phyloP scores from a whole-genome alignment of 2,888 invertebrate genomes.

The Celastrina argiolus region DNA sequence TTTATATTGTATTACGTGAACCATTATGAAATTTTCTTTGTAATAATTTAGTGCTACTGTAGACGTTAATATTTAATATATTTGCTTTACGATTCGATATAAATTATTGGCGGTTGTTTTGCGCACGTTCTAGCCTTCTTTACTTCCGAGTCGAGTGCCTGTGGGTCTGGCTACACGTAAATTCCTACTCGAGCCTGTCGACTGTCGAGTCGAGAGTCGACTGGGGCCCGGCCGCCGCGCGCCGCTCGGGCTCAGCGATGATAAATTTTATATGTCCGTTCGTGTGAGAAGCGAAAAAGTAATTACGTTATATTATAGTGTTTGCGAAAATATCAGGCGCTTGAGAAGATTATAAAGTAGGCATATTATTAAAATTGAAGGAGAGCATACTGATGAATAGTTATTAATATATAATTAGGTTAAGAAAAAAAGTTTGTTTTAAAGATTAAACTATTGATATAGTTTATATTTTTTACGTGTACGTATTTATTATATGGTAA shows the following conservation, averaged over 20 bases:
- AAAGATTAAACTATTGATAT: constrained; percentile 79
- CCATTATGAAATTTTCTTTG: constrained; percentile 74
- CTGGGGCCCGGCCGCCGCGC: not conserved
- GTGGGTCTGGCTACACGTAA: constrained; percentile 46
- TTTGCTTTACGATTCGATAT: constrained; percentile 69
- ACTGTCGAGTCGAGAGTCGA: not conserved
- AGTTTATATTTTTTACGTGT: constrained; percentile 79
- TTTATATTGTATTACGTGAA: constrained; percentile 76
- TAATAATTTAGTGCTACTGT: constrained; percentile 74
- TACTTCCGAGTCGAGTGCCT: constrained; percentile 69
- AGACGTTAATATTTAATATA: constrained; percentile 76
- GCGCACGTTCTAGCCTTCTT: constrained; percentile 65
- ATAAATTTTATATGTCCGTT: constrained; percentile 61
- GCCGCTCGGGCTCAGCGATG: constrained; percentile 40
- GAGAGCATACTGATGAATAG: constrained; percentile 75
- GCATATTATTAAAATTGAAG: constrained; percentile 75
- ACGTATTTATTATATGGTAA: constrained; percentile 78
- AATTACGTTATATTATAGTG: constrained; percentile 59
- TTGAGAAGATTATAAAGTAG: constrained; percentile 77
- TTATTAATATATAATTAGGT: constrained; percentile 77
- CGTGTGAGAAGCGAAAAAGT: constrained; percentile 59
- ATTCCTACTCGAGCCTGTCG: constrained; percentile 13
- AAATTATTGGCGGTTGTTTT: constrained; percentile 70
- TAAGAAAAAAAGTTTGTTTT: constrained; percentile 73
- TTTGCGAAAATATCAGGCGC: constrained; percentile 70